A percentile compares a stretch with the other conserved stretches of the same genome.
These are phyloP conservation scores for Drosophila heteroneura DNA, from an alignment of 2,888 invertebrate species.

Conservation along the genomic window DNA sequence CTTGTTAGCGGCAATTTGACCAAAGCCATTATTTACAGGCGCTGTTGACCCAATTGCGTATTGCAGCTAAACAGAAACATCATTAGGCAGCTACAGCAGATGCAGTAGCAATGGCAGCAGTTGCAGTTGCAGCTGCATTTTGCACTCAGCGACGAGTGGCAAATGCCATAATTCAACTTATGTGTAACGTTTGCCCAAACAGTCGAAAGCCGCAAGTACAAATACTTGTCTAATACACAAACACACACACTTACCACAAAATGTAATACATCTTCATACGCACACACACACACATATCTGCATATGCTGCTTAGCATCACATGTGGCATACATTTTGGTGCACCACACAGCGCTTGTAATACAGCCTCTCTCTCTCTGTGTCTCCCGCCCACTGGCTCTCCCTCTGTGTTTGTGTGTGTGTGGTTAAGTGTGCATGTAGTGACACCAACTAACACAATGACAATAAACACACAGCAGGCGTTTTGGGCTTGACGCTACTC, in stretches of 20 bases:
- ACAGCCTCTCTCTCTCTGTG: constrained; percentile 10
- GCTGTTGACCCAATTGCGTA: constrained; percentile 63
- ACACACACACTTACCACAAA: constrained; percentile 43
- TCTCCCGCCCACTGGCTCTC: background rate
- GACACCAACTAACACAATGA: constrained; percentile 55
- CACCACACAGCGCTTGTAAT: constrained; percentile 60
- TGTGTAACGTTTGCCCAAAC: constrained; percentile 41
- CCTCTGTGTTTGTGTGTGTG: constrained; percentile 7
- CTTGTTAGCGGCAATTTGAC: constrained; percentile 43
- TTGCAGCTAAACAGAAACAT: constrained; percentile 46
- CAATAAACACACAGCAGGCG: constrained; percentile 36
- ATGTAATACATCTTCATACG: constrained; percentile 65
- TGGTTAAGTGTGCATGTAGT: constrained; percentile 34
- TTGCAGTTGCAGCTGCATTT: constrained; percentile 12
- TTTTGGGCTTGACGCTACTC: constrained; percentile 17
- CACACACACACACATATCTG: constrained; percentile 11
- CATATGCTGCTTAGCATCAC: constrained; percentile 52
- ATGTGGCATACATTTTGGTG: constrained; percentile 63
- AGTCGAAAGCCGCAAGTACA: constrained; percentile 67
- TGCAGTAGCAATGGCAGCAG: background rate
- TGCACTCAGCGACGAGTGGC: constrained; percentile 37
- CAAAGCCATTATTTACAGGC: constrained; percentile 60
- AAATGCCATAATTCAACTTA: constrained; percentile 68
- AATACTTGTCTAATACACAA: constrained; percentile 57
- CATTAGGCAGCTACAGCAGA: constrained; percentile 48